Evolutionary conservation across 2,797 vertebrate species (phyloP), one percentile per base, ranked within the genome.

Genomic region (Lutjanus argentimaculatus): DNA sequence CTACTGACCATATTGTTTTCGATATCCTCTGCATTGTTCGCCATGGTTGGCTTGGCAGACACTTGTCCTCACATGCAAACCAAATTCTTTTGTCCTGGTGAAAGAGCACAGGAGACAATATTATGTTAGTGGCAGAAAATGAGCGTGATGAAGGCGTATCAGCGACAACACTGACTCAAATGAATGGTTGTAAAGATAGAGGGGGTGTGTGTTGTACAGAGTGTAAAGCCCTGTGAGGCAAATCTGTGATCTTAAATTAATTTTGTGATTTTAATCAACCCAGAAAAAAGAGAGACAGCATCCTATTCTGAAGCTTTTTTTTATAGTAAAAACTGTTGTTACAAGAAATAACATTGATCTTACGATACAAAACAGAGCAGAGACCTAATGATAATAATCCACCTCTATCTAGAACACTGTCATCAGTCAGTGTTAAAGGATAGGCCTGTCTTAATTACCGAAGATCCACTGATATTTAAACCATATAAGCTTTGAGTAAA

Each of bases 1-100:
- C 66, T 55, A 93, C 95, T 93, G 42, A 96, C 96, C 94, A 93
- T 88, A 81, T 92, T 96, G 90, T 94, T 95, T 80, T 95, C 94
- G 8, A 93, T 69, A 85, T 95, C 93, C 84, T 94, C 90, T 75
- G 90, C 85, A 88, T 88, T 91, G 91, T 95, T 93, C 75, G 94
- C 95, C 96, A 96, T 96, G 64, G 91, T 90, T 87, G 88, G 85
- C 88, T 86, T 58, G 66, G 87, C 72, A 57, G 83, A 78, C 83
- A 48, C 84, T 80, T 79, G 82, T 87, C 87, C 90, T 95, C 91
- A 95, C 92, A 95, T 92, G 92, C 89, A 94, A 89, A 83, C 68
- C 64, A 68, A 81, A 74, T 58, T 77, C 46, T 84, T 85, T 63
- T 17, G 65, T 66, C 71, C 85, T 92, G 83, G 36, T 21, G 42